These are phyloP conservation scores for Corynorhinus townsendii DNA, from an alignment of 2,113 vertebrate genomes.

Conservation along the genomic window DNA sequence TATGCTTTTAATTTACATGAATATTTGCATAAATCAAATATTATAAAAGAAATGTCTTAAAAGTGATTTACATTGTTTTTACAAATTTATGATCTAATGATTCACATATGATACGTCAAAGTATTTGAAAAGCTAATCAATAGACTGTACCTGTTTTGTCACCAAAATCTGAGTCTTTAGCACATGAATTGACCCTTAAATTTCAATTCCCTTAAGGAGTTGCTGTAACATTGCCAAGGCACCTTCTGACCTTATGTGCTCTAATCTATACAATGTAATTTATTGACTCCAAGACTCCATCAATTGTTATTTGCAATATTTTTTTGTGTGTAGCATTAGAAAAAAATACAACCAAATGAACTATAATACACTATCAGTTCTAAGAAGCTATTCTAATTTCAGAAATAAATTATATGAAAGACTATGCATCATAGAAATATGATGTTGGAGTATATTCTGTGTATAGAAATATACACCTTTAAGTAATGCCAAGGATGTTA, in stretches of 20 bases:
- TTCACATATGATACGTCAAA: neutral
- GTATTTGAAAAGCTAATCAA: constrained; percentile 2
- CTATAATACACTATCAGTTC: neutral
- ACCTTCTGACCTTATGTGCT: neutral
- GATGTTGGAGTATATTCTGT: neutral
- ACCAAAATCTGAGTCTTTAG: neutral
- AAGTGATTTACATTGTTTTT: neutral
- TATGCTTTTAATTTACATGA: neutral
- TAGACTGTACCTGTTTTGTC: neutral
- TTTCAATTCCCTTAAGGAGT: neutral
- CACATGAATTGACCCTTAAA: neutral
- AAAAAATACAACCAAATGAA: neutral
- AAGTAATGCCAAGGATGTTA: neutral
- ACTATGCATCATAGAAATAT: neutral
- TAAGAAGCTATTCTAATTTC: neutral
- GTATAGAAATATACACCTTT: neutral
- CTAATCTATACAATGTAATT: neutral
- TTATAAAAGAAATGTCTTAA: neutral
- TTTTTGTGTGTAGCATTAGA: neutral
- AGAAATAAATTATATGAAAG: constrained; percentile 26
- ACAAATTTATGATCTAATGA: neutral
- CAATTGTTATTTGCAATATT: neutral
- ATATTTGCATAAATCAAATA: neutral
- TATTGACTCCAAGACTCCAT: neutral
- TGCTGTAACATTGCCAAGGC: neutral